phyloP scores from a whole-genome alignment of 2,888 invertebrate genomes.

The Melanchra persicariae region DNA sequence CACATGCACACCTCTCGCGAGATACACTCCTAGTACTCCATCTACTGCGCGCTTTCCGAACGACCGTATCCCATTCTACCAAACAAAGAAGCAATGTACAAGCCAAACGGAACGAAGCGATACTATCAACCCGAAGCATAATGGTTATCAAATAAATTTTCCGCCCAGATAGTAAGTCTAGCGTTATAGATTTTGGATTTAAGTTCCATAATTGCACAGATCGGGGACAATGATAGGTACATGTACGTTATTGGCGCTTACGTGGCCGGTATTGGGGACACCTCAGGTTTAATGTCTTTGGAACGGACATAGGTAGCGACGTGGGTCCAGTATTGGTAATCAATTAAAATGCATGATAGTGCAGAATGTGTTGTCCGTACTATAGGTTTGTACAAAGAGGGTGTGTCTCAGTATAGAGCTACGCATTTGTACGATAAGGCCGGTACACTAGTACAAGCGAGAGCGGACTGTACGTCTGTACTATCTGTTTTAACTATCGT shows the following conservation, averaged over 20 bases:
- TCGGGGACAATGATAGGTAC: slow-evolving; percentile 73
- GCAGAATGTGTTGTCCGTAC: slow-evolving; percentile 17
- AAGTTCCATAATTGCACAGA: slow-evolving; percentile 78
- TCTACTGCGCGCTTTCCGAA: slow-evolving; percentile 64
- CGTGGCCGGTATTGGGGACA: slow-evolving; percentile 31
- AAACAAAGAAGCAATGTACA: slow-evolving; percentile 65
- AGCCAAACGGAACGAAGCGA: slow-evolving; percentile 49
- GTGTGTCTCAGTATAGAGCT: slow-evolving; percentile 61
- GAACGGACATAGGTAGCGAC: neutral
- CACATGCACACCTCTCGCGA: slow-evolving; percentile 76
- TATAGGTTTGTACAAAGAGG: slow-evolving; percentile 52
- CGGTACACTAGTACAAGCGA: slow-evolving; percentile 32
- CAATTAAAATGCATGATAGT: slow-evolving; percentile 61
- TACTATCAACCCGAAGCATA: slow-evolving; percentile 70
- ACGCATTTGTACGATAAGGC: slow-evolving; percentile 61
- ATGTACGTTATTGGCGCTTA: slow-evolving; percentile 35
- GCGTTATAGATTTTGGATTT: slow-evolving; percentile 88
- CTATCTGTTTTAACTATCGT: slow-evolving; percentile 19
- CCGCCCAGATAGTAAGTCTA: slow-evolving; percentile 83
- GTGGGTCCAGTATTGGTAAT: slow-evolving; percentile 41
- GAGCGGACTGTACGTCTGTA: slow-evolving; percentile 41
- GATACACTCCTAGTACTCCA: slow-evolving; percentile 47
- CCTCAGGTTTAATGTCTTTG: slow-evolving; percentile 18
- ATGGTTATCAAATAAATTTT: slow-evolving; percentile 82
- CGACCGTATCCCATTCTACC: neutral